Conservation (phyloP, 2,113 vertebrate genomes). For the Cavia porcellus region DNA sequence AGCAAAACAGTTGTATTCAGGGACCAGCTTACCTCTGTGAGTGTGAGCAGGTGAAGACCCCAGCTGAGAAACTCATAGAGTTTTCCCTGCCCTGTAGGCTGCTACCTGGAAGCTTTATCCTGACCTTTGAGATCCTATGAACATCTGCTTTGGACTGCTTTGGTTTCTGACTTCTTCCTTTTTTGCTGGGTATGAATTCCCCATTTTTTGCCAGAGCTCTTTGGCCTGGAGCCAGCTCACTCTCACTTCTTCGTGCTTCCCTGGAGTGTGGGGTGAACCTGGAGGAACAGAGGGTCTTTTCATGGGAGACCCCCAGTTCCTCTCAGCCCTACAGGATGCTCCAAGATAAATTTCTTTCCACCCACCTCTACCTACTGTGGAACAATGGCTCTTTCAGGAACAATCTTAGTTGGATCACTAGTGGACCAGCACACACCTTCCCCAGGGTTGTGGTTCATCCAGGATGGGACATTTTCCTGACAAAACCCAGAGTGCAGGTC, state of each 20-base stretch:
- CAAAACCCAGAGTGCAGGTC: not conserved
- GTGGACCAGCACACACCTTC: not conserved
- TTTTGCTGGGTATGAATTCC: not conserved
- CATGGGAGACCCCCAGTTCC: not conserved
- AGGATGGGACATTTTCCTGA: not conserved
- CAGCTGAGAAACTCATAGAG: not conserved
- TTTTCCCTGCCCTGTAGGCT: not conserved
- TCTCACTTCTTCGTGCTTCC: not conserved
- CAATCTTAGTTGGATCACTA: not conserved
- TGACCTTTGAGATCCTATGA: not conserved
- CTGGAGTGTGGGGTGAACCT: not conserved
- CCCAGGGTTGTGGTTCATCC: not conserved
- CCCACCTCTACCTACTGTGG: not conserved
- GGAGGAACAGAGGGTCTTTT: not conserved
- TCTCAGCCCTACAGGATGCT: not conserved
- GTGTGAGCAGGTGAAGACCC: not conserved
- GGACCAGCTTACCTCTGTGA: not conserved
- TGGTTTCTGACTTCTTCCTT: not conserved
- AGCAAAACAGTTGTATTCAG: not conserved
- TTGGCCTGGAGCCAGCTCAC: not conserved
- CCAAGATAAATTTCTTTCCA: not conserved
- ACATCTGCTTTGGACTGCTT: not conserved
- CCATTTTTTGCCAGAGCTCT: not conserved
- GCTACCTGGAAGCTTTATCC: not conserved
- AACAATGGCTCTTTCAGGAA: constrained; percentile 18